Conservation (phyloP, 2,113 vertebrate species). For the Dendrocopos noguchii region DNA sequence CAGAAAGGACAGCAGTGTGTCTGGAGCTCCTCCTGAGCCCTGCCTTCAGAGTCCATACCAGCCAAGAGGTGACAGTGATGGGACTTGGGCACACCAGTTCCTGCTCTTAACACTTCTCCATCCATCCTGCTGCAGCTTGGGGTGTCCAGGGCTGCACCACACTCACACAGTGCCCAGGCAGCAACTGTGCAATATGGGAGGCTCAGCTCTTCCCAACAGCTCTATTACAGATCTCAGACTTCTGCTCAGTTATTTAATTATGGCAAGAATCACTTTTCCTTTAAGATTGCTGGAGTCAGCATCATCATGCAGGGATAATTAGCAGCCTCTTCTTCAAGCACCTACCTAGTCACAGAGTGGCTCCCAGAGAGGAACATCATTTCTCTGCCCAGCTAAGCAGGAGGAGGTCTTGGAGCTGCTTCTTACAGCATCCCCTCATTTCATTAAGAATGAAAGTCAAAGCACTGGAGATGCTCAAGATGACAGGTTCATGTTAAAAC, state of each 20-base stretch:
- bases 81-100: not conserved
- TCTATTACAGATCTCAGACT: not conserved
- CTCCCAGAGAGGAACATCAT: not conserved
- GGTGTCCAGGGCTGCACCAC: not conserved
- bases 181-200: rapidly evolving
- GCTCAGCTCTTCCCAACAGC: not conserved
- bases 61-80: rapidly evolving
- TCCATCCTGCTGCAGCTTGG: rapidly evolving
- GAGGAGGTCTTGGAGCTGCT: not conserved
- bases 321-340: not conserved
- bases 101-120: not conserved
- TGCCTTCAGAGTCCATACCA: rapidly evolving
- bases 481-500: not conserved
- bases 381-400: not conserved
- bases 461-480: not conserved
- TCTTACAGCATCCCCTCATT: not conserved
- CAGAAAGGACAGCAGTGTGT: not conserved
- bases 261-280: not conserved
- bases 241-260: not conserved
- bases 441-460: not conserved
- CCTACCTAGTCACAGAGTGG: not conserved
- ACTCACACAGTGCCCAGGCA: not conserved
- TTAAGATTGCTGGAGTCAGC: not conserved
- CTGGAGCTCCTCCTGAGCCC: not conserved
- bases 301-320: not conserved